Evolutionary conservation across 2,888 invertebrate species (phyloP).

Genomic region (Helleia helle): DNA sequence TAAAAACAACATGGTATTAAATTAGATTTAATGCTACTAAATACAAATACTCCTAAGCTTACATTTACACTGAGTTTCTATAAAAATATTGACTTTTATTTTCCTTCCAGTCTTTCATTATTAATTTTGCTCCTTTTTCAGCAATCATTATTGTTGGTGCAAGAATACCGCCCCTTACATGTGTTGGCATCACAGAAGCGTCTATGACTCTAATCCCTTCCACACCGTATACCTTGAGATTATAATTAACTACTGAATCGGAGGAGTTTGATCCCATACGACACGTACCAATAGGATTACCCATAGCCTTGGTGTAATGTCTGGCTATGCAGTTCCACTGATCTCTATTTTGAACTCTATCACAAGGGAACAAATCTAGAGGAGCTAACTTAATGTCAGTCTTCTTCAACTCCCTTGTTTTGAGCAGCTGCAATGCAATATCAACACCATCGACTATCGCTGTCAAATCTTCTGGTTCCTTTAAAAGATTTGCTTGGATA

Average conservation of each 20-base stretch:
- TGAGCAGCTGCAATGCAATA: conserved; percentile 56
- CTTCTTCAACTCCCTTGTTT: conserved; percentile 60
- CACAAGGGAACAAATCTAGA: conserved; percentile 59
- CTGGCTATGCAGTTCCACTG: conserved; percentile 67
- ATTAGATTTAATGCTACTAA: conserved; percentile 8
- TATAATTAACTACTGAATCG: conserved; percentile 54
- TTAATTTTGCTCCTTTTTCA: conserved; percentile 57
- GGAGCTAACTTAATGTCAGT: conserved; percentile 59
- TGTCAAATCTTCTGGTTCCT: conserved; percentile 58
- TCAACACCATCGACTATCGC: conserved; percentile 61
- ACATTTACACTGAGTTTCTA: conserved; percentile 28
- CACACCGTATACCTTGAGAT: conserved; percentile 54
- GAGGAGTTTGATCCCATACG: conserved; percentile 58
- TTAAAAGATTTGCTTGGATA: conserved; percentile 60
- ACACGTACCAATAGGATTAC: conserved; percentile 62
- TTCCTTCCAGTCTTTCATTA: conserved; percentile 62
- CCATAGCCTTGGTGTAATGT: conserved; percentile 62
- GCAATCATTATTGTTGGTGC: conserved; percentile 65
- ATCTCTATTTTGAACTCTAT: conserved; percentile 53
- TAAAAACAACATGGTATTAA: conserved; percentile 63
- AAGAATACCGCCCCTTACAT: conserved; percentile 52
- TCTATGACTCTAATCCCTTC: conserved; percentile 61
- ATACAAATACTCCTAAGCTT: background rate
- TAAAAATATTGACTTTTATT: conserved; percentile 45
- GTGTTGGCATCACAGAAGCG: conserved; percentile 63